Conservation (phyloP, 2,888 invertebrate genomes). For the Athalia cordata region DNA sequence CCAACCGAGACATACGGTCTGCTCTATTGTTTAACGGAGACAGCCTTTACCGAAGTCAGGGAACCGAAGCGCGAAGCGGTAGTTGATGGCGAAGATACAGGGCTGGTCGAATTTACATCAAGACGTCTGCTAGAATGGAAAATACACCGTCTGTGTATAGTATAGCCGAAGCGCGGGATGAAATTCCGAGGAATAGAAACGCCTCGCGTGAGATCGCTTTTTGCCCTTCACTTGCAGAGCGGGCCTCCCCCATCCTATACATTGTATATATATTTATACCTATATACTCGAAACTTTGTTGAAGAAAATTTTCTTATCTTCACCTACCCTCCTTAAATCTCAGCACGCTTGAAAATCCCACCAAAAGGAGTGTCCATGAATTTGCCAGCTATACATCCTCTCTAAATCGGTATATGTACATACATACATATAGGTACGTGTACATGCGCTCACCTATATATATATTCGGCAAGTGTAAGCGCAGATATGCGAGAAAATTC, state of each 20-base stretch:
- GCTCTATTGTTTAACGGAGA: constrained; percentile 60
- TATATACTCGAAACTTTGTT: no score
- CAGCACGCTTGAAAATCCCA: background rate
- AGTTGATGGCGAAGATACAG: constrained; percentile 35
- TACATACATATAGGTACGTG: background rate
- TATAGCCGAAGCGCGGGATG: background rate
- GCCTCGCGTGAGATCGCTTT: no score
- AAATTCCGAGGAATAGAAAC: background rate
- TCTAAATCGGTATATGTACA: no score
- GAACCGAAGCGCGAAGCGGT: constrained; percentile 21
- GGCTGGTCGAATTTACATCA: constrained; percentile 39
- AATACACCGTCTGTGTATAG: background rate
- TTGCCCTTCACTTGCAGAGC: no score
- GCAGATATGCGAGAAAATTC: constrained; percentile 5
- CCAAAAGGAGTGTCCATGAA: no score
- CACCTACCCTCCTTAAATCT: background rate
- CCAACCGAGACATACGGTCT: constrained; percentile 63
- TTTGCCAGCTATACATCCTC: no score
- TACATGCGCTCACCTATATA: background rate
- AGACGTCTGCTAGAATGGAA: constrained; percentile 4
- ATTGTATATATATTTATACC: no score
- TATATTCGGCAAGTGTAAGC: background rate
- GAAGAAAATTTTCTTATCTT: background rate
- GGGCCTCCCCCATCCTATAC: no score
- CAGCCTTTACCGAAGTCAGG: constrained; percentile 33